Evolutionary conservation across 2,797 vertebrate species (phyloP).

Genomic region (Sebastes steindachneri): DNA sequence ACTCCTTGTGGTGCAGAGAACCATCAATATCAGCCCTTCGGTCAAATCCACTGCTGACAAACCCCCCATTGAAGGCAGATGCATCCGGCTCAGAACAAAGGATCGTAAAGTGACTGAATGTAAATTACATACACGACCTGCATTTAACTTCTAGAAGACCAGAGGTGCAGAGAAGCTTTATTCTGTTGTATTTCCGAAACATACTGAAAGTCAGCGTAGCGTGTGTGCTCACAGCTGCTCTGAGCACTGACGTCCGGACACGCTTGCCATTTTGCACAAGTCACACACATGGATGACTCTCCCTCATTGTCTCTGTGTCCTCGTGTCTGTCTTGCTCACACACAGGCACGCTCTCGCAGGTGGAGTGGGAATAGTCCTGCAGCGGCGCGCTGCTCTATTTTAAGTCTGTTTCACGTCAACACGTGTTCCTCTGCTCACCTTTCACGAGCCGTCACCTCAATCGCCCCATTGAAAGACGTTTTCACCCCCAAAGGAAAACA

Average conservation of each 20-base stretch:
- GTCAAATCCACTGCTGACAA: constrained; percentile 24
- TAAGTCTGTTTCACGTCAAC: constrained; percentile 48
- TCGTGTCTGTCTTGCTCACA: constrained; percentile 30
- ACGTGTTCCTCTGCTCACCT: constrained; percentile 33
- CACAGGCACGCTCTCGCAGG: constrained; percentile 49
- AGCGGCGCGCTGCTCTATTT: constrained; percentile 65
- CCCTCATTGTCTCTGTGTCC: constrained; percentile 61
- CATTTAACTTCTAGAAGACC: constrained; percentile 39
- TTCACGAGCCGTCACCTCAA: not conserved
- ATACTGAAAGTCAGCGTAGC: constrained; percentile 63
- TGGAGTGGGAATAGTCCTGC: constrained; percentile 61
- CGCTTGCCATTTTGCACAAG: constrained; percentile 65
- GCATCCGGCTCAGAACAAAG: constrained; percentile 11
- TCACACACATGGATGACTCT: constrained; percentile 66
- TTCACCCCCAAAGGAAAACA: not conserved
- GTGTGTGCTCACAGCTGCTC: constrained; percentile 66
- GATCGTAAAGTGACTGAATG: constrained; percentile 1
- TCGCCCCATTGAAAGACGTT: constrained; percentile 3
- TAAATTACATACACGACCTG: constrained; percentile 17
- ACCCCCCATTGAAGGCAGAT: constrained; percentile 5
- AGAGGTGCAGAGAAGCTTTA: constrained; percentile 38
- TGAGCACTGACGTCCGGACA: constrained; percentile 53
- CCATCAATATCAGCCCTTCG: constrained; percentile 33
- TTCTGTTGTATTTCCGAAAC: constrained; percentile 42
- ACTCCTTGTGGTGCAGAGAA: constrained; percentile 34